Percentiles rank a stretch among this genome's conserved stretches.
These are phyloP conservation scores for Brachionus sp. DNA, from an alignment of 1,140 invertebrate species.

Conservation along the genomic window DNA sequence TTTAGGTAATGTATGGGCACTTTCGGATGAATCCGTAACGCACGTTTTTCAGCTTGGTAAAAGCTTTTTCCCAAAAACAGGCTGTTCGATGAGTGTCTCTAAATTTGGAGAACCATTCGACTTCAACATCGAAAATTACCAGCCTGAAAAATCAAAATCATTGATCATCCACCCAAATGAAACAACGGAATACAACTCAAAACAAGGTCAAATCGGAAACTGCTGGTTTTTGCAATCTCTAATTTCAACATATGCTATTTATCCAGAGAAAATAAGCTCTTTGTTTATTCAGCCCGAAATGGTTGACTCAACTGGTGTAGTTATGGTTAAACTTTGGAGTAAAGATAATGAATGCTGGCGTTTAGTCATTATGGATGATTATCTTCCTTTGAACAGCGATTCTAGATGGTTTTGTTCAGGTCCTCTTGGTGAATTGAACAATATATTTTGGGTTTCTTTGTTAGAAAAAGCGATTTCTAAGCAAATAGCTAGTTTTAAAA, in stretches of 20 bases:
- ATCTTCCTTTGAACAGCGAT: background rate
- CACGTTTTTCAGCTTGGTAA: background rate
- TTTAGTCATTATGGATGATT: background rate
- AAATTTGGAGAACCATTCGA: background rate
- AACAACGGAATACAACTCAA: background rate
- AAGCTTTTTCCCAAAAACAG: background rate
- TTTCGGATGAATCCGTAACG: background rate
- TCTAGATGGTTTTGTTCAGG: background rate
- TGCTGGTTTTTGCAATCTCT: background rate
- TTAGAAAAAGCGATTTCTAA: constrained; percentile 3
- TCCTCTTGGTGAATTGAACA: background rate
- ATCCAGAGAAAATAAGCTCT: background rate
- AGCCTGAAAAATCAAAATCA: background rate
- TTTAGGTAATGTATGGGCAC: background rate
- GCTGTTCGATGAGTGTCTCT: background rate
- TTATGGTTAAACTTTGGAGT: background rate
- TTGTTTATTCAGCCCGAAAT: background rate
- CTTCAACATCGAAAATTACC: background rate
- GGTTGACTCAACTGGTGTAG: background rate
- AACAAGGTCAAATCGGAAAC: constrained; percentile 11
- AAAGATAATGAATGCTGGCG: background rate
- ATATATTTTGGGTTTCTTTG: background rate
- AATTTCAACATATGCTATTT: background rate
- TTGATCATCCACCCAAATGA: background rate
- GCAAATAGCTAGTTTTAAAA: background rate